phyloP scores from a whole-genome alignment of 2,113 vertebrate genomes.

The Bettongia penicillata region DNA sequence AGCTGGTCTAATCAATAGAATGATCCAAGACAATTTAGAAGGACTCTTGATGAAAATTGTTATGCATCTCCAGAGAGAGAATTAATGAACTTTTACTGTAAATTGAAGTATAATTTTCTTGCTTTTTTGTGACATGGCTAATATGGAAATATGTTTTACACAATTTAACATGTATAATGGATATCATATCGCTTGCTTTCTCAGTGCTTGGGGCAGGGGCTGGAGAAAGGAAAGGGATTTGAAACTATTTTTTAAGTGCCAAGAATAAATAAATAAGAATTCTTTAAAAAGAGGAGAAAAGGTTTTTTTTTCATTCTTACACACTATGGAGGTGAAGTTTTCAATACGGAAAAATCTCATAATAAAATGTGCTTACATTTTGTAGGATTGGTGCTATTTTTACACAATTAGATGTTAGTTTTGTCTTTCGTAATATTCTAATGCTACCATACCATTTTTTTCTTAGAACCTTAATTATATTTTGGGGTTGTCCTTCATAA shows the following conservation, averaged over 20 bases:
- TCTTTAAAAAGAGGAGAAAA: not conserved
- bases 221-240: not conserved
- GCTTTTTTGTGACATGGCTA: not conserved
- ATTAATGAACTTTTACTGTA: not conserved
- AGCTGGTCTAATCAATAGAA: too few species aligned
- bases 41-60: too few species aligned
- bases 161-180: not conserved
- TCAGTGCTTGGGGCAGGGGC: not conserved
- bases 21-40: too few species aligned
- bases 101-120: not conserved
- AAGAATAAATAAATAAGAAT: not conserved
- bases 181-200: not conserved
- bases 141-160: not conserved
- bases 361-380: not conserved
- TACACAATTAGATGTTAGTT: not conserved
- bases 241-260: not conserved
- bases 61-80: too few species aligned
- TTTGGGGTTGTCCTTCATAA: not conserved
- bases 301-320: not conserved
- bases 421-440: not conserved
- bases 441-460: not conserved
- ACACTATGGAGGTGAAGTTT: not conserved
- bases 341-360: not conserved
- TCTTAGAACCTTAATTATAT: not conserved
- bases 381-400: too few species aligned